Evolutionary conservation across 1,140 invertebrate species (phyloP), one percentile per base, ranked within the genome.

Genomic region (Plodia interpunctella): DNA sequence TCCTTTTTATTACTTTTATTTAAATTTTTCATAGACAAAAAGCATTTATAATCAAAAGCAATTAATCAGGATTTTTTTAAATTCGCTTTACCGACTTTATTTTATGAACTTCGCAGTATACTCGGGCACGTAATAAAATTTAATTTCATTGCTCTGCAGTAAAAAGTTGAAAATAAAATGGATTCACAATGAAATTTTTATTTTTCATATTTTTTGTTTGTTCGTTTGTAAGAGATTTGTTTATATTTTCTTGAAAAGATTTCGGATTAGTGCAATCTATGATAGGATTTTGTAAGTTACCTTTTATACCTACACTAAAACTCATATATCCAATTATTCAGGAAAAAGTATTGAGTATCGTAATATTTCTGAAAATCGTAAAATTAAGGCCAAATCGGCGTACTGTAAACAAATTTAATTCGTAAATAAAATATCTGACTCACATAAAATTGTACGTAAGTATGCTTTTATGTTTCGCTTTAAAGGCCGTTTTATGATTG

Each of bases 401-500:
- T 15, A 17, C 38, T 15, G 13, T 2, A 10, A 51, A 18, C 50
- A 57, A 71, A 65, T 71, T 71, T 70, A 72, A 76, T 78, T 74
- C 67, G 20, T 17, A 58, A 69, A 76, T 73, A 70, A 70, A 80
- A 68, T 56, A 66, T 57, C 65, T 70, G 61, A 59, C 57, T 73
- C 65, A 51, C 56, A 62, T 78, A 80, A 78, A 76, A 68, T 64
- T 71, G 56, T 60, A 59, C 56, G 61, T 67, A 64, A 62, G 65
- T 66, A 70, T 20, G n/a, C 21, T 67, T 77, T 78, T 76, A 79
- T 72, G 69, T 74, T 73, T 68, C 63, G 61, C 66, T 70, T 68
- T 70, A 72, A 76, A 75, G 74, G 63, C 68, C 62, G 65, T 84
- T 87, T 85, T 83, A 85, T 79, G 80, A 83, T 80, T 76, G 70